Evolutionary conservation across 2,888 invertebrate species (phyloP).

Genomic region (Germaria angustata): DNA sequence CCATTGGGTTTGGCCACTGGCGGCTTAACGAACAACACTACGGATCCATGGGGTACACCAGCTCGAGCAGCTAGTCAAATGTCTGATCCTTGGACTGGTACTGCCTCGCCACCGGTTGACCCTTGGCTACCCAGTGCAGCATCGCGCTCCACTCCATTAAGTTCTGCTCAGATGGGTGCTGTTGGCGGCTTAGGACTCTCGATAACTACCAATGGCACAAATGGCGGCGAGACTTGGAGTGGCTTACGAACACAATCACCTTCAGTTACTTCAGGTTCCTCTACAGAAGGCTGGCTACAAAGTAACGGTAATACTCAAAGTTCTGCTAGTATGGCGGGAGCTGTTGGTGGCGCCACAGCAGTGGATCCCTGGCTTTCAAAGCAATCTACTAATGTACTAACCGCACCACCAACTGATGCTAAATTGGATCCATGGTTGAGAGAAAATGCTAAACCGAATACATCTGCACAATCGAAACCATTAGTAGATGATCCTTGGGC

Average conservation of each 20-base stretch:
- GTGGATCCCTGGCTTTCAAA: conserved; percentile 77
- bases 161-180: conserved; percentile 72
- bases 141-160: conserved; percentile 59
- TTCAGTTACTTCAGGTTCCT: conserved; percentile 79
- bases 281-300: conserved; percentile 80
- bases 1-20: conserved; percentile 78
- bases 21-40: conserved; percentile 69
- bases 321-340: conserved; percentile 25
- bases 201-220: conserved; percentile 58
- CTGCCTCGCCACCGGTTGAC: conserved; percentile 78
- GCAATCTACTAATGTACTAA: conserved; percentile 68
- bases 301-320: conserved; percentile 71
- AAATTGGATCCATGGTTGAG: conserved; percentile 77
- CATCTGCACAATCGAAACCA: conserved; percentile 64
- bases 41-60: conserved; percentile 89
- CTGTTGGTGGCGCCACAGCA: conserved; percentile 68
- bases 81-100: conserved; percentile 79
- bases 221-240: conserved; percentile 74
- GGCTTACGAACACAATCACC: conserved; percentile 78
- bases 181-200: conserved; percentile 68
- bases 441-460: conserved; percentile 67
- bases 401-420: conserved; percentile 65
- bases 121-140: conserved; percentile 77
- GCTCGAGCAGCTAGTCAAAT: conserved; percentile 82
- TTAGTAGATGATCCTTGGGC: conserved; percentile 76